Evolutionary conservation across 2,888 invertebrate genomes (phyloP).

Genomic region (Drepana falcataria): DNA sequence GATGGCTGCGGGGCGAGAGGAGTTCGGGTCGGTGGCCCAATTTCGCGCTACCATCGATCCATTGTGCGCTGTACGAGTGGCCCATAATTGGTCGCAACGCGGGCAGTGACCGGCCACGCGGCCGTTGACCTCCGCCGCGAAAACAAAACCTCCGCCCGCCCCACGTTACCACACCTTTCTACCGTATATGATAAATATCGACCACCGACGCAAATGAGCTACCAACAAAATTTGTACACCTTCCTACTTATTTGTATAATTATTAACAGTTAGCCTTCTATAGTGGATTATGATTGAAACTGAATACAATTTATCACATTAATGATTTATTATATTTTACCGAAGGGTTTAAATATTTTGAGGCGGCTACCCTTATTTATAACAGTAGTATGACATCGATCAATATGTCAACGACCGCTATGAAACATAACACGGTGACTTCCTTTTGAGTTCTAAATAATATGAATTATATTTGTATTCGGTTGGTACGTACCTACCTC

Average conservation of each 20-base stretch:
- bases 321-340: too few species aligned
- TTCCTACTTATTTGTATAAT: slow-evolving; percentile 8
- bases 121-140: slow-evolving; percentile 69
- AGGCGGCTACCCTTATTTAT: background rate
- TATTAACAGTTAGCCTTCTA: too few species aligned
- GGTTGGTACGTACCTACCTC: slow-evolving; percentile 3
- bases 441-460: slow-evolving; percentile 51
- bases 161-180: slow-evolving; percentile 32
- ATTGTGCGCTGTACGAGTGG: slow-evolving; percentile 78
- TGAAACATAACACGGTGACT: slow-evolving; percentile 65
- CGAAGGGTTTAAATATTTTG: too few species aligned
- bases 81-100: slow-evolving; percentile 77
- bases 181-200: slow-evolving; percentile 22
- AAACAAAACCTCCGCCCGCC: slow-evolving; percentile 68
- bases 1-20: slow-evolving; percentile 33
- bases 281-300: too few species aligned
- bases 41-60: slow-evolving; percentile 77
- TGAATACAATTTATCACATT: too few species aligned
- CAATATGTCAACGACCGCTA: slow-evolving; percentile 50
- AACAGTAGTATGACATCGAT: slow-evolving; percentile 5
- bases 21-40: slow-evolving; percentile 67
- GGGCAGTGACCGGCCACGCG: slow-evolving; percentile 74
- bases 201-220: slow-evolving; percentile 6
- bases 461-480: slow-evolving; percentile 34
- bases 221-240: too few species aligned